Conservation (phyloP, 2,113 vertebrate species). For the Dicrurus megarhynchus region DNA sequence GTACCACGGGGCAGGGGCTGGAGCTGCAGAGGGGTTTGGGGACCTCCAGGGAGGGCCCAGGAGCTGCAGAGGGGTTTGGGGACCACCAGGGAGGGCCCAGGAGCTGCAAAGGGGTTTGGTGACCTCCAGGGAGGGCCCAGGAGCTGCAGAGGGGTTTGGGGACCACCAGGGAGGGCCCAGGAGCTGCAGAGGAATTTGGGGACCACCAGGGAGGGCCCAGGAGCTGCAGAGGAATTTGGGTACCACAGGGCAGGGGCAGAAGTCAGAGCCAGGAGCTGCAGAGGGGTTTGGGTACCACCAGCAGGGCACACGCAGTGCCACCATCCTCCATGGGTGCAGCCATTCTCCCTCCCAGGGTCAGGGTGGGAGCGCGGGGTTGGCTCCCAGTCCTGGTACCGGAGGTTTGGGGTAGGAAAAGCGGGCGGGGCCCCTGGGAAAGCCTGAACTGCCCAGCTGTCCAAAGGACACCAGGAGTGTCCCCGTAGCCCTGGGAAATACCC, state of each 20-base stretch:
- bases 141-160: not conserved
- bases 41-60: not conserved
- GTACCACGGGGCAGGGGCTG: rapidly evolving
- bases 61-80: not conserved
- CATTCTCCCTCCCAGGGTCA: not conserved
- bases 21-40: not conserved
- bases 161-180: rapidly evolving
- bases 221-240: not conserved
- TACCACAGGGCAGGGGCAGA: too few relatives aligned
- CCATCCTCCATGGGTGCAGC: not conserved
- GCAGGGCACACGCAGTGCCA: not conserved
- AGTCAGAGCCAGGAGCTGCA: not conserved
- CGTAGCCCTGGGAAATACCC: not conserved
- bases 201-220: not conserved
- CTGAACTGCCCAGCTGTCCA: not conserved
- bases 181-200: not conserved
- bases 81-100: too few relatives aligned
- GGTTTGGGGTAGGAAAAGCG: not conserved
- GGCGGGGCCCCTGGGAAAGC: not conserved
- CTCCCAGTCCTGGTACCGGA: not conserved
- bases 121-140: rapidly evolving
- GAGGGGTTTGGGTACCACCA: not conserved
- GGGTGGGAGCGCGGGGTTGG: not conserved
- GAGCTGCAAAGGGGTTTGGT: not conserved
- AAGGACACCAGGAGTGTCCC: not conserved